These are phyloP conservation scores for Catharus ustulatus DNA, from an alignment of 2,797 vertebrate species.

Conservation along the genomic window DNA sequence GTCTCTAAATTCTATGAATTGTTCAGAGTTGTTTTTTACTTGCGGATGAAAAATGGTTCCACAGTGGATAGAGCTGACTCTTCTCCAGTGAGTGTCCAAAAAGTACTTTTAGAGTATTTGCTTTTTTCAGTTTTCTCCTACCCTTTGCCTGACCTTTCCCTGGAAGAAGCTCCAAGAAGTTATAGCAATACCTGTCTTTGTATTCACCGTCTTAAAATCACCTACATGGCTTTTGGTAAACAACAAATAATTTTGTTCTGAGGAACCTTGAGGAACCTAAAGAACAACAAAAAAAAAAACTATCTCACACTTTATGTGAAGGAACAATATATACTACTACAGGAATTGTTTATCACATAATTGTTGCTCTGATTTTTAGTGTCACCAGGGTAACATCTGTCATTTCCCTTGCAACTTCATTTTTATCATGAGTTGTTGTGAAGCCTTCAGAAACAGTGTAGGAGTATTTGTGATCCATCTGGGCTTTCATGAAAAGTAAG, in stretches of 20 bases:
- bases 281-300: background rate
- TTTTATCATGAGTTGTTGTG: background rate
- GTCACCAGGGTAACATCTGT: background rate
- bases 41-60: background rate
- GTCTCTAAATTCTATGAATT: background rate
- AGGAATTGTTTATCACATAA: background rate
- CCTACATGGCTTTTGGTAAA: background rate
- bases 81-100: background rate
- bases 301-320: background rate
- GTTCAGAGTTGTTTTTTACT: background rate
- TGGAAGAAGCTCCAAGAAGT: background rate
- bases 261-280: background rate
- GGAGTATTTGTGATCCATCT: background rate
- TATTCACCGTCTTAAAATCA: background rate
- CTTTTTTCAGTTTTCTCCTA: background rate
- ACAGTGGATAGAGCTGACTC: background rate
- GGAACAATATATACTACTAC: background rate
- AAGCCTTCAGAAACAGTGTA: background rate
- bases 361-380: background rate
- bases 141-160: background rate
- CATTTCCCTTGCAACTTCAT: background rate
- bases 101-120: background rate
- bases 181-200: background rate
- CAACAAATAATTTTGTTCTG: background rate
- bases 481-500: background rate